These are phyloP conservation scores for Mungos mungo DNA, from an alignment of 2,113 vertebrate species.

Conservation along the genomic window DNA sequence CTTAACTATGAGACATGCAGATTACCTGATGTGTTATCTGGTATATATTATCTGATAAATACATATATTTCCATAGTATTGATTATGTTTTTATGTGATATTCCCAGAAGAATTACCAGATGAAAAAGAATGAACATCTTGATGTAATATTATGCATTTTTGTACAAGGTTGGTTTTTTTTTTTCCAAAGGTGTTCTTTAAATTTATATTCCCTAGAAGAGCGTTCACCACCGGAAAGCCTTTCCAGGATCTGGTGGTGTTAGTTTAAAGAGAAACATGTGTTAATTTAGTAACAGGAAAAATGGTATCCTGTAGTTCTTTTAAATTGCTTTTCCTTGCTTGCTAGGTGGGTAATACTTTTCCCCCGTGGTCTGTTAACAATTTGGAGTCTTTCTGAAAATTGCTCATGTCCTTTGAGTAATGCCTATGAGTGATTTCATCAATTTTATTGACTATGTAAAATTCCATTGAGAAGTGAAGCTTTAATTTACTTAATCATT, in stretches of 20 bases:
- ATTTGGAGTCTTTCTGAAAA: slow-evolving; percentile 6
- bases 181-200: slow-evolving; percentile 17
- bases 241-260: neutral
- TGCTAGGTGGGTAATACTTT: neutral
- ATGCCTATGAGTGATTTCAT: neutral
- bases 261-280: slow-evolving; percentile 57
- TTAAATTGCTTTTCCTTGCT: slow-evolving; percentile 54
- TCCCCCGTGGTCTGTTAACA: slow-evolving; percentile 47
- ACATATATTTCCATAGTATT: neutral
- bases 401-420: neutral
- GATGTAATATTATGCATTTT: neutral
- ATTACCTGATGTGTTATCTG: neutral
- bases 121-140: slow-evolving; percentile 50
- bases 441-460: neutral
- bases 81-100: neutral
- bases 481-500: neutral
- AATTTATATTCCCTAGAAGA: slow-evolving; percentile 36
- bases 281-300: slow-evolving; percentile 42
- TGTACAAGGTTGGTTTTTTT: neutral
- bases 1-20: neutral
- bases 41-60: neutral
- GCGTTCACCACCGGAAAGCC: neutral
- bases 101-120: slow-evolving; percentile 9
- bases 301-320: neutral
- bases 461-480: slow-evolving; percentile 4